phyloP scores from a whole-genome alignment of 1,140 invertebrate species.

The Sesamia nonagrioides region DNA sequence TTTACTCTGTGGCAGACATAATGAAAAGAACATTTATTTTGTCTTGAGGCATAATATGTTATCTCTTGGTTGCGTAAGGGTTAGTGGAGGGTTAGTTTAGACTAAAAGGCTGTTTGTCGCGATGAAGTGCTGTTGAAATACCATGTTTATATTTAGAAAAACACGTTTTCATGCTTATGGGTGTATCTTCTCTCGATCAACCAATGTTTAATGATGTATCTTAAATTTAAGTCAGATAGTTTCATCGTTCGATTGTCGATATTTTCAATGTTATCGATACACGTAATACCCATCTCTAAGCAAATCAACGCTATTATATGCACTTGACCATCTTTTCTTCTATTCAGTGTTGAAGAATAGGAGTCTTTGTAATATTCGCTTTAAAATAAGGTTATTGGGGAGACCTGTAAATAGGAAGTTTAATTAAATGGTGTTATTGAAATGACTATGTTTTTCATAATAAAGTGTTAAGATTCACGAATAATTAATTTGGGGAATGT shows the following conservation, averaged over 20 bases:
- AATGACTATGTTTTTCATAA: not conserved
- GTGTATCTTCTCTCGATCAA: too few relatives aligned
- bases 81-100: not conserved
- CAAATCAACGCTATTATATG: conserved; percentile 48
- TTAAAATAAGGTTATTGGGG: not conserved
- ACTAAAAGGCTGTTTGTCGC: not conserved
- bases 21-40: conserved; percentile 13
- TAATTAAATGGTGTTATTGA: too few relatives aligned
- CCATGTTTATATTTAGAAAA: not conserved
- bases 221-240: not conserved
- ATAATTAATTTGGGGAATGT: not conserved
- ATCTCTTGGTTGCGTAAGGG: not conserved
- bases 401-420: too few relatives aligned
- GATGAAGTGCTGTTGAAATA: not conserved
- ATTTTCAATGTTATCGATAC: conserved; percentile 9
- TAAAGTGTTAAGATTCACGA: too few relatives aligned
- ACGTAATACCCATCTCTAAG: conserved; percentile 25
- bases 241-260: not conserved
- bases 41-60: not conserved
- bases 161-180: not conserved
- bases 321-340: conserved; percentile 26
- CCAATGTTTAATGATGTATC: too few relatives aligned
- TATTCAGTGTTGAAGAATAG: not conserved
- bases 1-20: not conserved
- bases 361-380: not conserved